Evolutionary conservation across 2,888 invertebrate genomes (phyloP).

Genomic region (Cantharis flavilabris): DNA sequence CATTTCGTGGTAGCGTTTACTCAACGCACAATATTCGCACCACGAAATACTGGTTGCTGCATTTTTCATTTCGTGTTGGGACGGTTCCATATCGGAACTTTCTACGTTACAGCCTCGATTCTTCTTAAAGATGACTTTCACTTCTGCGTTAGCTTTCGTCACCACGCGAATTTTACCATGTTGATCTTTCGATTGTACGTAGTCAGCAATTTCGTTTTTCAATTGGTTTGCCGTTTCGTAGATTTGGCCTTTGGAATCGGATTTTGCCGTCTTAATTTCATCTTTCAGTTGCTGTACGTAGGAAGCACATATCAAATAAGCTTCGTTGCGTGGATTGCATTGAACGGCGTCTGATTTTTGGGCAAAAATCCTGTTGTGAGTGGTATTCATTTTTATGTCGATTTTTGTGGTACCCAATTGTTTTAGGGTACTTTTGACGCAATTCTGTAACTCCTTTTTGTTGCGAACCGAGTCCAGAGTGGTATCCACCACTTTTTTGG

Average conservation of each 20-base stretch:
- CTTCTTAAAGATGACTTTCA: background rate
- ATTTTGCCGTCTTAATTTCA: conserved; percentile 28
- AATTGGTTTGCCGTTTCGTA: conserved; percentile 34
- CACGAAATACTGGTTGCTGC: background rate
- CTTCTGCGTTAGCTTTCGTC: background rate
- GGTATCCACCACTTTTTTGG: background rate
- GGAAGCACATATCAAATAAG: conserved; percentile 3
- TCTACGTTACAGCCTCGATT: background rate
- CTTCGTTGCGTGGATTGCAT: background rate
- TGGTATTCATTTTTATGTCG: background rate
- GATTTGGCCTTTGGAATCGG: conserved; percentile 20
- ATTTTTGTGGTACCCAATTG: background rate
- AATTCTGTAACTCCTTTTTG: background rate
- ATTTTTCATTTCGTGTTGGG: background rate
- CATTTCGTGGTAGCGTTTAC: background rate
- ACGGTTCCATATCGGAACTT: background rate
- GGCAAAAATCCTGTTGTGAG: background rate
- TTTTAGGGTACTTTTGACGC: background rate
- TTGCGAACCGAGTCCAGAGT: background rate
- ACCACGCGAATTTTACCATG: background rate
- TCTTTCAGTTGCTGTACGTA: conserved; percentile 32
- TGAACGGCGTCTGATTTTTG: background rate
- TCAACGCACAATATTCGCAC: background rate
- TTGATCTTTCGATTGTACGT: background rate
- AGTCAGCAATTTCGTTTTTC: conserved; percentile 37